Evolutionary conservation across 2,797 vertebrate species (phyloP).

Genomic region (Macropodus opercularis): DNA sequence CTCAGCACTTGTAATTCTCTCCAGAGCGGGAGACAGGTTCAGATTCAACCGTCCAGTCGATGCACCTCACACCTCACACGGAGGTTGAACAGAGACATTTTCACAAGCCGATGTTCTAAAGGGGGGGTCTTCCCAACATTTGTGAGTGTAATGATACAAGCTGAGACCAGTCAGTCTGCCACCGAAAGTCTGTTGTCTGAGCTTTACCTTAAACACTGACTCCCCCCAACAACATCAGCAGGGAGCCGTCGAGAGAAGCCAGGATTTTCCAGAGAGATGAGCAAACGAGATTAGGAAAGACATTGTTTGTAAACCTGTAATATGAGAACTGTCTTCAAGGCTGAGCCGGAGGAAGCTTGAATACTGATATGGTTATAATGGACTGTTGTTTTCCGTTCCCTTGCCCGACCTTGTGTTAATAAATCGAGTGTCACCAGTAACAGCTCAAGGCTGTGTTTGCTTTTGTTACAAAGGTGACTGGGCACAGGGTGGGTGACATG

Average conservation of each 20-base stretch:
- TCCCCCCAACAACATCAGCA: not conserved
- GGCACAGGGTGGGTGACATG: conserved; percentile 33
- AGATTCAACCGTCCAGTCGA: conserved; percentile 3
- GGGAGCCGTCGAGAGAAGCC: conserved; percentile 3
- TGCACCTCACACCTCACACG: not conserved
- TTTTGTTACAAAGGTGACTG: conserved; percentile 60
- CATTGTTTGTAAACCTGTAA: conserved; percentile 31
- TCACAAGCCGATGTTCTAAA: conserved; percentile 2
- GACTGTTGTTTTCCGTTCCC: conserved; percentile 31
- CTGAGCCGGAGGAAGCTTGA: conserved; percentile 42
- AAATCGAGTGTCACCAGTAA: conserved; percentile 48
- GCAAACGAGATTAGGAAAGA: conserved; percentile 22
- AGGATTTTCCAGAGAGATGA: not conserved
- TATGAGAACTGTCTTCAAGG: conserved; percentile 39
- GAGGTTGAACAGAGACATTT: not conserved
- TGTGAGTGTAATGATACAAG: conserved; percentile 1
- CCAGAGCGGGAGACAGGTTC: conserved; percentile 16
- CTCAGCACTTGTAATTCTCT: conserved; percentile 17
- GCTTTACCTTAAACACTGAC: not conserved
- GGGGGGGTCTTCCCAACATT: not conserved
- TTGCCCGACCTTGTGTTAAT: conserved; percentile 53
- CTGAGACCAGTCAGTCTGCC: conserved; percentile 2
- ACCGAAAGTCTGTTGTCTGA: not conserved
- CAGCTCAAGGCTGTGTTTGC: conserved; percentile 59
- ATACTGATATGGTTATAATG: conserved; percentile 41